These are phyloP conservation scores for Nautilus pompilius DNA, from an alignment of 1,140 invertebrate genomes.

Conservation along the genomic window DNA sequence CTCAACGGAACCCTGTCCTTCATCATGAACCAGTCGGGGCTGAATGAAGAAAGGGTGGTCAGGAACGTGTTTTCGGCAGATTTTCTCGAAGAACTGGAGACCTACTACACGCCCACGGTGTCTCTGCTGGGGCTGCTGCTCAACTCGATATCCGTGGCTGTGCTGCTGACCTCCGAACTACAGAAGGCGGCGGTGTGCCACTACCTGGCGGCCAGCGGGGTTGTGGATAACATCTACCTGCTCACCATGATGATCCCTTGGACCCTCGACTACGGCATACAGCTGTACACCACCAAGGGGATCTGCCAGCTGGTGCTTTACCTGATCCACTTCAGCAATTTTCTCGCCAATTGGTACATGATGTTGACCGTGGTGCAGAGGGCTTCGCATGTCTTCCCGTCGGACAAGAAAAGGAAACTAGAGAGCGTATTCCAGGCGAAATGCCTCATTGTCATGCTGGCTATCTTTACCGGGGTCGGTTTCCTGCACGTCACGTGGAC, in stretches of 20 bases:
- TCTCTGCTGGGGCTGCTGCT: not conserved
- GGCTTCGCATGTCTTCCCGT: not conserved
- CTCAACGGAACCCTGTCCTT: no score
- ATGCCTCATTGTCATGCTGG: not conserved
- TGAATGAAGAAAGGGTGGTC: no score
- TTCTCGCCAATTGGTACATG: constrained; percentile 1
- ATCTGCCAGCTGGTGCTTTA: constrained; percentile 25
- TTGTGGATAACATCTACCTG: constrained; percentile 19
- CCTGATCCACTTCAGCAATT: constrained; percentile 15
- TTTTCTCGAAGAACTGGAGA: not conserved
- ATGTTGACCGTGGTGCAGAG: not conserved
- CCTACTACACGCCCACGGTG: not conserved
- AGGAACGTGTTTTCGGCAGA: not conserved
- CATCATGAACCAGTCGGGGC: no score
- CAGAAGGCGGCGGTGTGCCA: constrained; percentile 13
- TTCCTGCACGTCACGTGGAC: constrained; percentile 3
- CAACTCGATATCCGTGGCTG: not conserved
- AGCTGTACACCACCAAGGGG: constrained; percentile 20
- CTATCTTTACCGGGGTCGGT: not conserved
- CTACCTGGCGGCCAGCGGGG: constrained; percentile 21
- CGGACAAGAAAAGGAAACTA: not conserved
- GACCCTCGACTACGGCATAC: constrained; percentile 9
- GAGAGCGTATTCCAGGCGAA: not conserved
- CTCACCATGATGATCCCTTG: constrained; percentile 13
- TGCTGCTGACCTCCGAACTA: constrained; percentile 17